These are phyloP conservation scores for Semotilus atromaculatus DNA, from an alignment of 2,797 vertebrate genomes.

Conservation along the genomic window DNA sequence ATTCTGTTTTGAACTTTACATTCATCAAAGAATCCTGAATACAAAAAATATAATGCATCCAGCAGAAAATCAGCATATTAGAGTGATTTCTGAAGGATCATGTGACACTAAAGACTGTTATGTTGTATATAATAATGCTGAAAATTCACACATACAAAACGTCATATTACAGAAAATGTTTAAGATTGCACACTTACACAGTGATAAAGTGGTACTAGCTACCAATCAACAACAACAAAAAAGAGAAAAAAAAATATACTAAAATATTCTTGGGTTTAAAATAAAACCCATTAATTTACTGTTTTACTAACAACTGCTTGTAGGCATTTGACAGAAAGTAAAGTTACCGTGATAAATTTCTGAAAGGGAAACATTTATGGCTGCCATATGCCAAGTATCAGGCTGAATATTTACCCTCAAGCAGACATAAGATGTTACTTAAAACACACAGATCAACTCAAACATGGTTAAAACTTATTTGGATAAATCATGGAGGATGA, in stretches of 20 bases:
- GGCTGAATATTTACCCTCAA: constrained; percentile 3
- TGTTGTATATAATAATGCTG: no score
- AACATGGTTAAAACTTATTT: constrained; percentile 6
- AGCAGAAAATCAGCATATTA: not conserved
- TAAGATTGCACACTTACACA: not conserved
- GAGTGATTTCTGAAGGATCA: not conserved
- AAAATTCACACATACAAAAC: not conserved
- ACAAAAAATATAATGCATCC: not conserved
- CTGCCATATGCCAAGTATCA: not conserved
- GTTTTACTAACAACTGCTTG: not conserved
- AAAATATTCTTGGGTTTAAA: not conserved
- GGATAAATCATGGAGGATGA: constrained; percentile 5
- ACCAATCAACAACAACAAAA: not conserved
- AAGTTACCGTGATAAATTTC: not conserved
- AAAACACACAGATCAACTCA: constrained; percentile 16
- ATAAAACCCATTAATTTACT: not conserved
- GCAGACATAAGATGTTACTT: not conserved
- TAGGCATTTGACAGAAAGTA: not conserved
- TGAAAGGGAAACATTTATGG: not conserved
- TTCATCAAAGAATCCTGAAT: not conserved
- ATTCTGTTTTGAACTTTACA: not conserved
- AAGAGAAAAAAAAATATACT: no score
- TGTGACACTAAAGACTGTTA: not conserved
- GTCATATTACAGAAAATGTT: not conserved
- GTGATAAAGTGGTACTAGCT: not conserved